A percentile compares a stretch with the other conserved stretches of the same genome.
Evolutionary conservation across 2,113 vertebrate genomes (phyloP).

Genomic region (Scytalopus superciliaris): DNA sequence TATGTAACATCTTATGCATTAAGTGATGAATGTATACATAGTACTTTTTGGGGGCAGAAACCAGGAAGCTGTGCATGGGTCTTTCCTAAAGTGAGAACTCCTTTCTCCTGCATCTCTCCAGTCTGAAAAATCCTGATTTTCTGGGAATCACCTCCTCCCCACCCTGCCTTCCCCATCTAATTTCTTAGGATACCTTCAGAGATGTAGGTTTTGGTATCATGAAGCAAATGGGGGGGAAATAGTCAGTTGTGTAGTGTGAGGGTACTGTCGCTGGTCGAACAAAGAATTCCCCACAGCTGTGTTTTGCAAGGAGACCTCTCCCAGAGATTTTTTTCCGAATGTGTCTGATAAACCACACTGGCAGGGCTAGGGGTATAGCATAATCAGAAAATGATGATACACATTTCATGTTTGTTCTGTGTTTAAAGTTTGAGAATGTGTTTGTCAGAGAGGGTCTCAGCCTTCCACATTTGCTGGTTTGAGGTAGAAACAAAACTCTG

Average conservation of each 20-base stretch:
- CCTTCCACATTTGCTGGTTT: not conserved
- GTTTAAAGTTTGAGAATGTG: not conserved
- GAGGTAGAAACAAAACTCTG: not conserved
- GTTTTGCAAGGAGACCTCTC: not conserved
- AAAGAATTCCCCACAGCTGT: rapidly evolving
- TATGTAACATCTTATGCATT: not conserved
- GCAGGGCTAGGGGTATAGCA: not conserved
- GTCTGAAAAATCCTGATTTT: not conserved
- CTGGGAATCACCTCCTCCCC: not conserved
- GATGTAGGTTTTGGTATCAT: not conserved
- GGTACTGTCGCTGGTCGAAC: rapidly evolving
- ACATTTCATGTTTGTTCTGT: not conserved
- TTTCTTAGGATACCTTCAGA: not conserved
- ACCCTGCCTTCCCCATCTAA: not conserved
- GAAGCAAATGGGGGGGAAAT: not conserved
- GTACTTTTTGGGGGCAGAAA: not conserved
- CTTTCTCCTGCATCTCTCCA: not conserved
- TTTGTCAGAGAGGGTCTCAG: not conserved
- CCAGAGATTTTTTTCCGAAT: not conserved
- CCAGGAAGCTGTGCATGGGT: not conserved
- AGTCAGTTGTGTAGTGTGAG: not conserved
- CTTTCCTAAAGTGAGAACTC: not conserved
- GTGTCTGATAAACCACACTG: not conserved
- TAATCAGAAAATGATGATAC: not conserved
- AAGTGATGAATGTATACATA: rapidly evolving